phyloP scores from a whole-genome alignment of 2,888 invertebrate species.

The Hyles lineata region DNA sequence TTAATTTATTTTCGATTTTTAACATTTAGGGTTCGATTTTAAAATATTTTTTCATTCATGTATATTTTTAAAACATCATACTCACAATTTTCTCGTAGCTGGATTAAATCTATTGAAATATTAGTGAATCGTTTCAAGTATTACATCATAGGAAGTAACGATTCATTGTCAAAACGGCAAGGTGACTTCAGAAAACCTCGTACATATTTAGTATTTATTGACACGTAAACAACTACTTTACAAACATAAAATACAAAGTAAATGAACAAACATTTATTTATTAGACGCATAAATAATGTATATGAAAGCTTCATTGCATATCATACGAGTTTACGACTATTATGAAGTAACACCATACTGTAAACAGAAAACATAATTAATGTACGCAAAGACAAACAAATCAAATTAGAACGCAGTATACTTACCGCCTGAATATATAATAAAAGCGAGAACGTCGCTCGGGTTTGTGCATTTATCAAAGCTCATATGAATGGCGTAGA shows the following conservation, averaged over 20 bases:
- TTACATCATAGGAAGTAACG: not conserved
- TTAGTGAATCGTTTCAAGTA: no score
- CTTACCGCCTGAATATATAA: constrained; percentile 46
- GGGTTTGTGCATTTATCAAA: constrained; percentile 43
- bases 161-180: not conserved
- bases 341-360: constrained; percentile 55
- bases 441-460: constrained; percentile 46
- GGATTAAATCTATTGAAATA: no score
- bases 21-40: no score
- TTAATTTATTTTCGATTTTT: no score
- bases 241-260: constrained; percentile 21
- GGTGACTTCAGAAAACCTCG: not conserved
- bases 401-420: constrained; percentile 28
- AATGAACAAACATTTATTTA: constrained; percentile 22
- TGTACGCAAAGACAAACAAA: constrained; percentile 25
- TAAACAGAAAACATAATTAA: constrained; percentile 37
- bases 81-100: no score
- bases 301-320: constrained; percentile 36
- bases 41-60: no score
- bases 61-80: no score
- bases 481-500: constrained; percentile 44
- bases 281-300: constrained; percentile 5
- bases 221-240: constrained; percentile 3
- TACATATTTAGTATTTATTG: constrained; percentile 1
- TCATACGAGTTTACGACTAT: constrained; percentile 50